Percentiles rank a stretch among this genome's conserved stretches.
phyloP scores from a whole-genome alignment of 2,113 vertebrate species.

The Cephalopterus ornatus region DNA sequence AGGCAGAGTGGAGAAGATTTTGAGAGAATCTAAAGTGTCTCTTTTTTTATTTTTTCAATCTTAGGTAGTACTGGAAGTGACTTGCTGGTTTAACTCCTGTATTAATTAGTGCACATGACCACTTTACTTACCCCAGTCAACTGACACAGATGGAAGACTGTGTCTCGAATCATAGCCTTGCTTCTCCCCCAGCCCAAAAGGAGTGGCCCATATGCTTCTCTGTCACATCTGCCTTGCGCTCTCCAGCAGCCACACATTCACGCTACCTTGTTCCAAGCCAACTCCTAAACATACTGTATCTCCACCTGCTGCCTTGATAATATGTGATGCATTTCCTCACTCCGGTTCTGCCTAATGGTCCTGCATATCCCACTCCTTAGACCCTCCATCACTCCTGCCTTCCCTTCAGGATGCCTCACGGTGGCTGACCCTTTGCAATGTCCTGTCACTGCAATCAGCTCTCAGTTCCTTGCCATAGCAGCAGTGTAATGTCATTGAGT shows the following conservation, averaged over 20 bases:
- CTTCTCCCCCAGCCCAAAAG: background rate
- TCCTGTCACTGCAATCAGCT: background rate
- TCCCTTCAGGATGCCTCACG: background rate
- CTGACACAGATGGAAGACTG: background rate
- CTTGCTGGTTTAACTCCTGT: background rate
- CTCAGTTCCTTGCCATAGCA: background rate
- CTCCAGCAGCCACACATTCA: background rate
- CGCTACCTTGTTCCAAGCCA: background rate
- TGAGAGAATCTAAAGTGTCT: background rate
- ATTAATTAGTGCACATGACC: background rate
- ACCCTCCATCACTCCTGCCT: background rate
- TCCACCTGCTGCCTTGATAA: background rate
- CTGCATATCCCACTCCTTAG: background rate
- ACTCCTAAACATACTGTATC: rapidly evolving
- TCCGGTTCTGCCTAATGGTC: background rate
- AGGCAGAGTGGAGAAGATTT: background rate
- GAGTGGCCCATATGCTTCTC: background rate
- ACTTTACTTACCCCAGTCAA: background rate
- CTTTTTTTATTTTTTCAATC: background rate
- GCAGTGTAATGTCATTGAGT: rapidly evolving
- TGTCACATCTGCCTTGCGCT: background rate
- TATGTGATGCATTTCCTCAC: rapidly evolving
- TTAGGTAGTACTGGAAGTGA: background rate
- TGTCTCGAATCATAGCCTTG: background rate
- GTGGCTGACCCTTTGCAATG: background rate